Conservation (phyloP, 2,797 vertebrate species). For the Sebastes cheni region DNA sequence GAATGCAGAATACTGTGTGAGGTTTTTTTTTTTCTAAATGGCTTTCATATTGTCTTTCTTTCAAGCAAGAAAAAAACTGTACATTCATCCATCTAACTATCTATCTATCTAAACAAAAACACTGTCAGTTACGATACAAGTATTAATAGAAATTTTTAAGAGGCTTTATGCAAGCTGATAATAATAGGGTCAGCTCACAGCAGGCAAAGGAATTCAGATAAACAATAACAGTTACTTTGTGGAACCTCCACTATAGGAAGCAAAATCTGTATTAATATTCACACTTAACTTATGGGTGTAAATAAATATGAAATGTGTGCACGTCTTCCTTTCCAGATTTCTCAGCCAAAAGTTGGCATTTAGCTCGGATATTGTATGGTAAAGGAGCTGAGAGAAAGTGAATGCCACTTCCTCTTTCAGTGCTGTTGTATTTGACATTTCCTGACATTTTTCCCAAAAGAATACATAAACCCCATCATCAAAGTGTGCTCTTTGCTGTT, state of each 20-base stretch:
- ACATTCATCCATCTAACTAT: not conserved
- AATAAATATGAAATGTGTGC: not conserved
- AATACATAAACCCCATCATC: slow-evolving; percentile 45
- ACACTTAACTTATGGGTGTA: not conserved
- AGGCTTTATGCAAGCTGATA: slow-evolving; percentile 6
- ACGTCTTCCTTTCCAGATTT: not conserved
- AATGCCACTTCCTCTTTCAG: not conserved
- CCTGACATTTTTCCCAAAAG: slow-evolving; percentile 32
- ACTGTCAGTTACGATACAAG: not conserved
- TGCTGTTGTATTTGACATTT: slow-evolving; percentile 45
- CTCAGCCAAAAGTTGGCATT: slow-evolving; percentile 10
- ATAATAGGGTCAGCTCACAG: slow-evolving; percentile 10
- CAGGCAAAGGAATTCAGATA: slow-evolving; percentile 2
- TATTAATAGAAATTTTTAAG: not conserved
- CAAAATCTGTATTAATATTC: not conserved
- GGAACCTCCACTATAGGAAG: not conserved
- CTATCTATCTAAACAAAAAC: not conserved
- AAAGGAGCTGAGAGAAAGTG: not conserved
- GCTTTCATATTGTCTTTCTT: slow-evolving; percentile 25
- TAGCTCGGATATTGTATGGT: not conserved
- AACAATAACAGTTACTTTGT: not conserved
- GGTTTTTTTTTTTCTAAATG: not conserved
- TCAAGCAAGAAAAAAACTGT: not conserved
- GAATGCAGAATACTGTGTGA: slow-evolving; percentile 15
- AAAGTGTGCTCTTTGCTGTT: slow-evolving; percentile 40